A percentile compares a stretch with the other conserved stretches of the same genome.
phyloP scores from a whole-genome alignment of 1,140 invertebrate genomes.

The Scylla paramamosain region DNA sequence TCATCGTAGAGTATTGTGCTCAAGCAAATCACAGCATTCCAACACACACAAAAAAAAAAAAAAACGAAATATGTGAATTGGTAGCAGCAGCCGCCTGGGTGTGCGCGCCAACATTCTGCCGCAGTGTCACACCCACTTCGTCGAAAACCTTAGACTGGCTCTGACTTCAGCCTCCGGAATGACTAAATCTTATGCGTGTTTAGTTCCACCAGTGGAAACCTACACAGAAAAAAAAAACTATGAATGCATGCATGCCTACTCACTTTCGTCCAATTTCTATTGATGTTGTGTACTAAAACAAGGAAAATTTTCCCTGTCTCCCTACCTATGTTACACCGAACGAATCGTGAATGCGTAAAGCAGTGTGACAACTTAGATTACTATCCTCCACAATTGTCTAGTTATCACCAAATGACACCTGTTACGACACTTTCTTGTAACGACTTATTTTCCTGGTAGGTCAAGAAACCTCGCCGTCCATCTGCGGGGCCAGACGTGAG shows the following conservation, averaged over 20 bases:
- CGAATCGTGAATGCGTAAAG: not conserved
- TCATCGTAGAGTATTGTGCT: not conserved
- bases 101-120: constrained; percentile 74
- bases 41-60: not conserved
- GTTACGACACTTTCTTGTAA: not conserved
- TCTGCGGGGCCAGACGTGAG: not conserved
- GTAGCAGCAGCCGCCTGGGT: constrained; percentile 25
- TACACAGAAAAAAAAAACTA: not conserved
- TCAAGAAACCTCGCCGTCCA: not conserved
- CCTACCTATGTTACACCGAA: not conserved
- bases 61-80: not conserved
- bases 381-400: not conserved
- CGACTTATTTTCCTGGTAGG: not conserved
- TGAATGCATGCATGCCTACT: not conserved
- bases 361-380: not conserved
- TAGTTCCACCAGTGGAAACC: not conserved
- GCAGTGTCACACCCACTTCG: constrained; percentile 74
- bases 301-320: not conserved
- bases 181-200: not conserved
- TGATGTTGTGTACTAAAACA: not conserved
- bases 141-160: constrained; percentile 40
- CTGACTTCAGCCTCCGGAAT: not conserved
- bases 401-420: not conserved
- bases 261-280: not conserved
- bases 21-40: not conserved